phyloP scores from a whole-genome alignment of 2,888 invertebrate species.

The Zygogramma bicolorata region DNA sequence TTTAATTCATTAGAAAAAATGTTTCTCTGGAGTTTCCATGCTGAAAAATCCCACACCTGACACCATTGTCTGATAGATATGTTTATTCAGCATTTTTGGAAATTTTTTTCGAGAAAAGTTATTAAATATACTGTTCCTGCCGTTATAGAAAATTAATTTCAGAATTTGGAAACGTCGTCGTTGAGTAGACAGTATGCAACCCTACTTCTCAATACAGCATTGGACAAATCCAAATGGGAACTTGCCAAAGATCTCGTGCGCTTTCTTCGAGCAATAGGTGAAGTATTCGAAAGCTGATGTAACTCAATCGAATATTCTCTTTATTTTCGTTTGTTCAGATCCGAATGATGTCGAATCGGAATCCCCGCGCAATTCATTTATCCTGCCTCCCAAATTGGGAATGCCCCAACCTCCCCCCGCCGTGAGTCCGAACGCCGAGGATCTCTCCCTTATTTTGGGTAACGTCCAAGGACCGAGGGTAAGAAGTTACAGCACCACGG shows the following conservation, averaged over 20 bases:
- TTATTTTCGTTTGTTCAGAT: no score
- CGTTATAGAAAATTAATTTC: no score
- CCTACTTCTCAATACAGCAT: conserved; percentile 91
- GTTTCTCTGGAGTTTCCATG: no score
- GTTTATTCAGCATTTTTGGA: no score
- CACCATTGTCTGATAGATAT: no score
- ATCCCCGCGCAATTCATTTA: conserved; percentile 85
- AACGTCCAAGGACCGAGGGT: conserved; percentile 78
- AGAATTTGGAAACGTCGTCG: conserved; percentile 94
- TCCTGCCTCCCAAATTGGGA: conserved; percentile 79
- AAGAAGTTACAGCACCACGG: conserved; percentile 87
- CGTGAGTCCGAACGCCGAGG: conserved; percentile 87
- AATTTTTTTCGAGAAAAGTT: no score
- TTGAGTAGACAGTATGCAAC: conserved; percentile 96
- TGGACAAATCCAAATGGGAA: conserved; percentile 94
- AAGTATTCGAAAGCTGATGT: conserved; percentile 30
- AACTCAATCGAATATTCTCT: neutral
- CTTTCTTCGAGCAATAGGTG: conserved; percentile 94
- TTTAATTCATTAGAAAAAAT: neutral
- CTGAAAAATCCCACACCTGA: no score
- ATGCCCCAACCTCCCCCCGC: conserved; percentile 78
- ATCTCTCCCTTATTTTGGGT: conserved; percentile 87
- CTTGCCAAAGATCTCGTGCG: conserved; percentile 94
- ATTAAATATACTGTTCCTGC: no score
- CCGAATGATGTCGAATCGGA: conserved; percentile 94